A percentile compares a stretch with the other conserved stretches of the same genome.
These are phyloP conservation scores for Anoncus sp. DNA, from an alignment of 2,888 invertebrate genomes.

Conservation along the genomic window DNA sequence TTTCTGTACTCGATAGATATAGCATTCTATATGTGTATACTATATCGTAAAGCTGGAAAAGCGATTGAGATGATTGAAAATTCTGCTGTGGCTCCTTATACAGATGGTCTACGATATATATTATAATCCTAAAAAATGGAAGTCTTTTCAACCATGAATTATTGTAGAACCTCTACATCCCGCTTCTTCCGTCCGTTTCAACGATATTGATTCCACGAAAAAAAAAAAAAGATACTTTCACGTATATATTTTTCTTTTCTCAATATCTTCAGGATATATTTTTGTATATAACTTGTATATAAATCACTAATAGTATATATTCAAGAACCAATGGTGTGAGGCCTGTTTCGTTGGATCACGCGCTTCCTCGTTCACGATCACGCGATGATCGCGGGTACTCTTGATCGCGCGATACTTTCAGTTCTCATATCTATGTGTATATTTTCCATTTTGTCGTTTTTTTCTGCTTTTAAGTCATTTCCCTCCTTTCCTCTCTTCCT, in stretches of 20 bases:
- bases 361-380: constrained; percentile 46
- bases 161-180: background rate
- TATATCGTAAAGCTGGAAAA: constrained; percentile 21
- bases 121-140: constrained; percentile 16
- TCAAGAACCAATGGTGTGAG: background rate
- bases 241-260: background rate
- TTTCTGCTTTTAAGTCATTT: constrained; percentile 21
- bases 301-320: constrained; percentile 8
- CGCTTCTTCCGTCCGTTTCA: background rate
- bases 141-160: background rate
- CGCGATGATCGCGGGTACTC: constrained; percentile 38
- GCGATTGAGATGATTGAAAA: constrained; percentile 53
- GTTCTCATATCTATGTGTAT: background rate
- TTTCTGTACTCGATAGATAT: constrained; percentile 1
- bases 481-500: constrained; percentile 23
- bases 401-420: constrained; percentile 10
- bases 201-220: background rate
- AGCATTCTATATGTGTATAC: background rate
- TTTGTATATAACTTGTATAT: background rate
- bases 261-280: constrained; percentile 16
- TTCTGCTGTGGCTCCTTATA: constrained; percentile 26
- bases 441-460: constrained; percentile 3
- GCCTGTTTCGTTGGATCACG: constrained; percentile 25
- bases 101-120: constrained; percentile 19
- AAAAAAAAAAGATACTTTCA: background rate